Evolutionary conservation across 1,140 invertebrate species (phyloP), one percentile per base, ranked within the genome.

Genomic region (Drosophila rufa): DNA sequence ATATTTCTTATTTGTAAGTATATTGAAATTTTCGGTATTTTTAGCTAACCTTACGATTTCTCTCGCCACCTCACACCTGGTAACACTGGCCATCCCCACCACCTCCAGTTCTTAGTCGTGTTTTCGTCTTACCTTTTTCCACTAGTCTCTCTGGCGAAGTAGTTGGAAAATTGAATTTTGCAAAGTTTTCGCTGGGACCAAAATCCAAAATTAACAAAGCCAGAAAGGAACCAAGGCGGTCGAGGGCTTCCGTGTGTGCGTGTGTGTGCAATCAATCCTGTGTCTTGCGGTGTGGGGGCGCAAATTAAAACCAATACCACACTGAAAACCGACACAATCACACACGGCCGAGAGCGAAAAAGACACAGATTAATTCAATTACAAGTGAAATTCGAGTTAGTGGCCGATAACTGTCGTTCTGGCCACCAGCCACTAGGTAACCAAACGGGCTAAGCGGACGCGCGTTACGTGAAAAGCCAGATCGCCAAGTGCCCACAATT

Each of bases 281-380:
- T 51, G 66, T 33, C 22, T 33, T 66, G 61, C 27, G 38, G 81
- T 82, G 75, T 75, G 64, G 62, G 33, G 55, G 25, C 22, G 17
- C 46, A 75, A 69, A 65, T 65, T 69, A 36, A 69, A 47, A 65
- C 17, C 36, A 68, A 68, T 69, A 51, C 51, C 36, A 70, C 65
- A 70, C 42, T 46, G 33, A 67, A 64, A 67, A 70, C 67, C 66
- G 58, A 70, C 47, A 67, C 42, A 73, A 69, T 48, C 77, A 66
- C 81, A 84, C 67, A 73, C 77, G 79, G 61, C 60, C 47, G 74
- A 79, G 60, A 73, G 53, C 69, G 27, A 65, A 65, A 68, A 79
- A 61, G 46, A 61, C 48, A 80, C 64, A 73, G 76, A 70, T 89
- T 87, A 84, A 87, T 89, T 87, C 38, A 87, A 89, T 87, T 89